Evolutionary conservation across 2,113 vertebrate species (phyloP), one percentile per base, ranked within the genome.

Genomic region (Dromas ardeola): DNA sequence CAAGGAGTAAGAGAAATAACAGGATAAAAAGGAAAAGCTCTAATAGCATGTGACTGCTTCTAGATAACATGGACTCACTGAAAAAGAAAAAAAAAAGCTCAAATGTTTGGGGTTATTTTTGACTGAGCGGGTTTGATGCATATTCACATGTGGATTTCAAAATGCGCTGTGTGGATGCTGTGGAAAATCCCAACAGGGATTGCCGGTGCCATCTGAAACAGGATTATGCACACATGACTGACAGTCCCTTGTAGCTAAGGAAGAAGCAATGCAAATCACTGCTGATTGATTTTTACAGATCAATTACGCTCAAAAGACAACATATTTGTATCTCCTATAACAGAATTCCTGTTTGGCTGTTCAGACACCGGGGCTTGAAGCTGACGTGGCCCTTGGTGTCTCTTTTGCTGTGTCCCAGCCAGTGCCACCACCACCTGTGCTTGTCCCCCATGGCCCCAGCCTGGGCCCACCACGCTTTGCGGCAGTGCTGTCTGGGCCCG

Each of bases 391-490:
- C 45, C 27, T 67, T 11, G 15, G 6, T 10, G 22, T 40, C 38
- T 15, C 42, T 16, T 17, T 18, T 20, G 25, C 5, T 30, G 47
- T 6, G 32, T 29, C 32, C 22, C 66, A n/a, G 42, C 8, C 62
- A 12, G 14, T 10, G 81, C 27, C 4, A 3, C 13, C 32, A 14
- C 34, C 1, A 0, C 30, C 55, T 34, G 1, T 0, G 2, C 34
- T 18, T 4, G 0, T 4, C 2, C 13, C 50, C 40, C 2, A 0
- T 13, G 20, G 62, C 22, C 43, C 17, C 52, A n/a, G 50, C 15
- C 43, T 0, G 56, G 13, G 42, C 21, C 36, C n/a, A 13, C 10
- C 0, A 0, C 1, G 1, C 38, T 5, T 5, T 2, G 45, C 1
- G 1, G 36, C 61, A 20, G 61, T 5, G 0, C 56, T 10, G 13